These are phyloP conservation scores for Melanophora roralis DNA, from an alignment of 2,888 invertebrate species.

Conservation along the genomic window DNA sequence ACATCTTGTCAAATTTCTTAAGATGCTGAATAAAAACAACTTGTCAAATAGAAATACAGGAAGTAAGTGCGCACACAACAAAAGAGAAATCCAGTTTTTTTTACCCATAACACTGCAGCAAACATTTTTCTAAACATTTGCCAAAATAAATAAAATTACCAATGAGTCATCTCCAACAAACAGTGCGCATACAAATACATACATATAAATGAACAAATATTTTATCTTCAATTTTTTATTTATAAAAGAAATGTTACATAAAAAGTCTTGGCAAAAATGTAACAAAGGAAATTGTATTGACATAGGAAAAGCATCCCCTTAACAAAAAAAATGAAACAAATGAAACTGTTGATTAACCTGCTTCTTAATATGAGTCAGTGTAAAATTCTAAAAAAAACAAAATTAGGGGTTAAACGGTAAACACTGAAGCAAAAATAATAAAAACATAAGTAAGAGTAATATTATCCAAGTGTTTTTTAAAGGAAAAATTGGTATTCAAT, in stretches of 20 bases:
- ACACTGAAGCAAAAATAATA: background rate
- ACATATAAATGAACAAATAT: too few relatives aligned
- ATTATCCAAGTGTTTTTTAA: conserved; percentile 11
- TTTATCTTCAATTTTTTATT: too few relatives aligned
- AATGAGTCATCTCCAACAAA: too few relatives aligned
- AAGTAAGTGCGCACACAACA: too few relatives aligned
- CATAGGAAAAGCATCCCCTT: conserved; percentile 32
- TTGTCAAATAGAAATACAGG: too few relatives aligned
- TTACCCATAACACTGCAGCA: too few relatives aligned
- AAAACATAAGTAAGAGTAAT: conserved; percentile 15
- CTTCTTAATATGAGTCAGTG: conserved; percentile 14
- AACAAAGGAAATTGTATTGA: background rate
- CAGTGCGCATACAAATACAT: too few relatives aligned
- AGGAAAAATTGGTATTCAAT: background rate
- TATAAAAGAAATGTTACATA: background rate
- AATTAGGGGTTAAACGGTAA: conserved; percentile 36
- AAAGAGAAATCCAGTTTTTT: too few relatives aligned
- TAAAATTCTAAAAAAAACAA: background rate
- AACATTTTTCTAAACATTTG: too few relatives aligned
- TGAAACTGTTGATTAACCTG: conserved; percentile 30
- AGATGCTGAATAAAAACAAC: too few relatives aligned
- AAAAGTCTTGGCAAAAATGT: background rate
- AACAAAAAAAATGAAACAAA: background rate
- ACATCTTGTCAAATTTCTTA: too few relatives aligned
- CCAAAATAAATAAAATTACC: too few relatives aligned